These are phyloP conservation scores for Peromyscus polionotus DNA, from an alignment of 2,113 vertebrate species.

Conservation along the genomic window DNA sequence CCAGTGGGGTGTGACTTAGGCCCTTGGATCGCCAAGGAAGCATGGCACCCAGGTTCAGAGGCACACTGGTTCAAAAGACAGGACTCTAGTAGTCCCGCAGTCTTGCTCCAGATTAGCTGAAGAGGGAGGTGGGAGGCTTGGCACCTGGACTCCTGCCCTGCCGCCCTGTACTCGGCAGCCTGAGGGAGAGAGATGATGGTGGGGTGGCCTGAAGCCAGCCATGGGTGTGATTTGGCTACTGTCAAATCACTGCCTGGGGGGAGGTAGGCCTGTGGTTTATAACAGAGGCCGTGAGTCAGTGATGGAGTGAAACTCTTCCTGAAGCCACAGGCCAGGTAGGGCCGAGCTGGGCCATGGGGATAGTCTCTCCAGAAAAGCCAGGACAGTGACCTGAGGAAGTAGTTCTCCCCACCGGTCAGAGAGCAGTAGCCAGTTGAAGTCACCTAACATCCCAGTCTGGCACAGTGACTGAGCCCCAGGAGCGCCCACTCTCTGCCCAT, in stretches of 20 bases:
- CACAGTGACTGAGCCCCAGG: neutral
- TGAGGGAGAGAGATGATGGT: neutral
- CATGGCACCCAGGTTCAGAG: fast-evolving
- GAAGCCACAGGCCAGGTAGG: neutral
- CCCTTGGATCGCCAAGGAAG: neutral
- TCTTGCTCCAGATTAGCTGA: neutral
- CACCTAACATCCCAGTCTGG: fast-evolving
- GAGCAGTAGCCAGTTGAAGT: neutral
- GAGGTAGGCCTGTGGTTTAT: neutral
- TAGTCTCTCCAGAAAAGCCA: neutral
- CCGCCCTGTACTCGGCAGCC: fast-evolving
- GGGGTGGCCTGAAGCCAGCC: neutral
- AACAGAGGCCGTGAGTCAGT: neutral
- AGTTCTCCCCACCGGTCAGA: neutral
- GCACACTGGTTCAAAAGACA: neutral
- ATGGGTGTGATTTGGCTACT: no score
- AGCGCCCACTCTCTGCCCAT: neutral
- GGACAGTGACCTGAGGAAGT: fast-evolving
- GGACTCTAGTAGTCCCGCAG: fast-evolving
- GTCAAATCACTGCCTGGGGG: neutral
- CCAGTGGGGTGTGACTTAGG: no score
- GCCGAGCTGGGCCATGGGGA: neutral
- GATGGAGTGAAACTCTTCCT: neutral
- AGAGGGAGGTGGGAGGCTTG: neutral
- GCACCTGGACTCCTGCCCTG: fast-evolving